Percentiles rank a stretch among this genome's conserved stretches.
Evolutionary conservation across 2,888 invertebrate species (phyloP).

Genomic region (Nipponacmea schrenckii): DNA sequence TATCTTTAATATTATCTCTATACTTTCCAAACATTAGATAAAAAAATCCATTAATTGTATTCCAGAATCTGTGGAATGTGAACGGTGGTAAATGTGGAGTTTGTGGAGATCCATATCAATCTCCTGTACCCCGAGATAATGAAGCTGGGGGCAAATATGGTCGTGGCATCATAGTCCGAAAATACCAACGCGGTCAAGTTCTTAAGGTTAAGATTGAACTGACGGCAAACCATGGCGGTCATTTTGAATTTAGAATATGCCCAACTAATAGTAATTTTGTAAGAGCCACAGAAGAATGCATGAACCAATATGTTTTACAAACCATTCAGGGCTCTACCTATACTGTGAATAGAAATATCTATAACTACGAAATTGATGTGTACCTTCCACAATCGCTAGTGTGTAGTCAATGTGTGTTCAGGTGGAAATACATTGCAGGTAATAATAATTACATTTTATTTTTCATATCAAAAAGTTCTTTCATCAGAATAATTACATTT

Average conservation of each 20-base stretch:
- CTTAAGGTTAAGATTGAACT: slow-evolving; percentile 61
- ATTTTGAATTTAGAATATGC: slow-evolving; percentile 62
- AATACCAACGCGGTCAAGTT: slow-evolving; percentile 58
- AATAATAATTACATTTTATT: neutral
- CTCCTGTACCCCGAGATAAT: slow-evolving; percentile 50
- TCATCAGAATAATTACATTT: too few relatives aligned
- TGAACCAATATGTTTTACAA: neutral
- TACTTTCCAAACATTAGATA: too few relatives aligned
- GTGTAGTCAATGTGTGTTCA: neutral
- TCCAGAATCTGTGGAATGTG: slow-evolving; percentile 52
- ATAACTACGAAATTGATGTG: neutral
- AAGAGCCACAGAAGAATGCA: neutral
- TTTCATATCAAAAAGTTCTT: too few relatives aligned
- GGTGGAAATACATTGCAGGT: slow-evolving; percentile 4
- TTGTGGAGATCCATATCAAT: slow-evolving; percentile 84
- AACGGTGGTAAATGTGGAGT: slow-evolving; percentile 83
- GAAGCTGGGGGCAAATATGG: slow-evolving; percentile 65
- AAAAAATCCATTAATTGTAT: neutral
- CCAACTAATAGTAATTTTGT: slow-evolving; percentile 34
- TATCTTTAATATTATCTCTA: too few relatives aligned
- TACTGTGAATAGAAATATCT: neutral
- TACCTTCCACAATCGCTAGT: neutral
- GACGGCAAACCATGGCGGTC: slow-evolving; percentile 63
- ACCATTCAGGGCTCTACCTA: neutral
- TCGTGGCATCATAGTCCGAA: slow-evolving; percentile 59